phyloP scores from a whole-genome alignment of 2,888 invertebrate species.

The Rhimphoctona megacephalus region DNA sequence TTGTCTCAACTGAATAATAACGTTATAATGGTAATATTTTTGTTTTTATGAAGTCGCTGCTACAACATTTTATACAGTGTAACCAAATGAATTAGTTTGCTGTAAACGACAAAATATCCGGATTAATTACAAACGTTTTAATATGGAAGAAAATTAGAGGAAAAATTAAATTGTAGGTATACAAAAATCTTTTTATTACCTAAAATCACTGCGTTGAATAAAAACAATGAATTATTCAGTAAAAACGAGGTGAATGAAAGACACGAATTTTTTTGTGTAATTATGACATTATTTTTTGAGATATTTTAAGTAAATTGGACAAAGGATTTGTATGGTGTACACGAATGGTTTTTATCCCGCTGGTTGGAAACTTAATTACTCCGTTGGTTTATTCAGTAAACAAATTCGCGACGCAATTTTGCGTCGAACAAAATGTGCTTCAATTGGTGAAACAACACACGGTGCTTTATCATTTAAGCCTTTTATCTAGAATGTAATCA shows the following conservation, averaged over 20 bases:
- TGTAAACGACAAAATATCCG: neutral
- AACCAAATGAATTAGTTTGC: neutral
- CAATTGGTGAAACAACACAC: slow-evolving; percentile 25
- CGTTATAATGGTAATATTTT: neutral
- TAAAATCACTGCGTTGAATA: neutral
- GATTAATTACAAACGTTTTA: neutral
- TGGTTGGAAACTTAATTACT: slow-evolving; percentile 27
- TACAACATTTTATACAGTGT: neutral
- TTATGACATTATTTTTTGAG: neutral
- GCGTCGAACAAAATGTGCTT: slow-evolving; percentile 7
- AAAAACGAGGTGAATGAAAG: slow-evolving; percentile 1
- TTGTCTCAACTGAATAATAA: neutral
- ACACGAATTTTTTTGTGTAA: neutral
- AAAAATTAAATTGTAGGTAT: neutral
- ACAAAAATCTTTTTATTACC: neutral
- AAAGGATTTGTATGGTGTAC: slow-evolving; percentile 1
- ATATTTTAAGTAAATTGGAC: slow-evolving; percentile 14
- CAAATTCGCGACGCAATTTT: slow-evolving; percentile 30
- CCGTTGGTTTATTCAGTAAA: slow-evolving; percentile 37
- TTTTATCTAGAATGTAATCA: slow-evolving; percentile 77
- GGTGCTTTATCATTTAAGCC: slow-evolving; percentile 77
- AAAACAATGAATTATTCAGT: neutral
- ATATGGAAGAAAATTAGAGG: neutral
- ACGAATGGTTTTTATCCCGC: neutral
- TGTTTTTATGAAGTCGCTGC: no score